Evolutionary conservation across 2,797 vertebrate species (phyloP), one percentile per base, ranked within the genome.

Genomic region (Gadopsis bispinosus): DNA sequence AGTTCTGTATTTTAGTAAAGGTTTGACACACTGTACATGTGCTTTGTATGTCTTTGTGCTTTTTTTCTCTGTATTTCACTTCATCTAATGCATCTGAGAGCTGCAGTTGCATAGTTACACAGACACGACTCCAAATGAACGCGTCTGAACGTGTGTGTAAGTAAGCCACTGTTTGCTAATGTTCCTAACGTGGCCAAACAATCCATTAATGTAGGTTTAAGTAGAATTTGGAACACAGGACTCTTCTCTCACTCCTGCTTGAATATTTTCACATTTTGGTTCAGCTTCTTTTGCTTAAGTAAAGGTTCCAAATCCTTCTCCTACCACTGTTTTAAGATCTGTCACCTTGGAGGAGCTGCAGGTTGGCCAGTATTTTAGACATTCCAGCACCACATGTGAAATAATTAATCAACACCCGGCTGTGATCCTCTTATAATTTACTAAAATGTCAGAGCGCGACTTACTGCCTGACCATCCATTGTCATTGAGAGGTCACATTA

Each of bases 401-500:
- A 81, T 75, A 82, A 85, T 85, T 80, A 77, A 86, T 87, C 59
- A 85, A 62, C 69, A 68, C 60, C 55, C 19, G 39, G 68, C 65
- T 70, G 76, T 61, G 75, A 80, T 83, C 69, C 61, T 67, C 54
- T 72, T 75, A 51, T 86, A 83, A 87, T 84, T 88, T 75, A 56
- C 65, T 73, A 54, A 84, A 90, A 85, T 89, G 91, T 90, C 84
- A 82, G 75, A 59, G 29, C 9, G 60, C 17, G 45, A 82, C 83
- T 82, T 73, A 73, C 64, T 67, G 83, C 72, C 48, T 66, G 61
- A 48, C 70, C 33, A 26, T 88, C 70, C 83, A 71, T 77, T 88
- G 87, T 87, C 87, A 91, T 86, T 75, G 84, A 86, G 89, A 85
- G 79, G 85, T 88, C 87, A 72, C 72, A 77, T 80, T 87, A 71